Evolutionary conservation across 1,140 invertebrate genomes (phyloP), one percentile per base, ranked within the genome.

Genomic region (Bathynomus jamesi): DNA sequence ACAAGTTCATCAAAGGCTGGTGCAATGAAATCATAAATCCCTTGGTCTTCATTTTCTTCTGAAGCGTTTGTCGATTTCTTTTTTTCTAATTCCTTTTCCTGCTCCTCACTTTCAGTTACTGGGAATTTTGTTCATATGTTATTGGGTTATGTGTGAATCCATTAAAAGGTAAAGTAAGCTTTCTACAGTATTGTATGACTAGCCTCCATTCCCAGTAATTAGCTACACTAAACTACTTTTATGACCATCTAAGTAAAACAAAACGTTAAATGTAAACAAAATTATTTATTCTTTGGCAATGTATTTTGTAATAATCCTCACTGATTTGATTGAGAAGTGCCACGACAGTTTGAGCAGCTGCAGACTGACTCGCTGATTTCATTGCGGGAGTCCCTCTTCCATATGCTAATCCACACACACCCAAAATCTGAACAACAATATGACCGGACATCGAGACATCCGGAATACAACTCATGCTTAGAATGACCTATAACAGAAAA

Each of bases 361-460:
- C 91, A 2, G 91, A 91, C 78, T 91, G 85, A 0, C 91, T 90
- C 0, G 92, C 91, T 0, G 91, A 91, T 68, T 89, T 87, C 2
- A 92, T 88, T 3, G 90, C 89, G 77, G 91, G 85, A 67, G 89
- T 89, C 27, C 89, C 89, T 79, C 86, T 85, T 78, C 89, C 87
- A 80, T 89, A 90, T 53, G 88, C 89, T 79, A 91, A 89, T 31
- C 87, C 87, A 80, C 90, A 91, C 21, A 90, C 84, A 7, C 87
- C 87, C 53, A 91, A 84, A 71, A 92, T 87, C 78, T 90, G 88
- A 73, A 91, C 90, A 61, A 93, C 91, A 46, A 93, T 84, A 10
- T 89, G 86, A 0, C 91, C 90, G 81, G 92, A 93, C 81, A 93
- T 87, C 46, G 90, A 91, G 85, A 90, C 91, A 29, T 90, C 89